Evolutionary conservation across 1,140 invertebrate species (phyloP), one percentile per base, ranked within the genome.

Genomic region (Drosophila malerkotliana): DNA sequence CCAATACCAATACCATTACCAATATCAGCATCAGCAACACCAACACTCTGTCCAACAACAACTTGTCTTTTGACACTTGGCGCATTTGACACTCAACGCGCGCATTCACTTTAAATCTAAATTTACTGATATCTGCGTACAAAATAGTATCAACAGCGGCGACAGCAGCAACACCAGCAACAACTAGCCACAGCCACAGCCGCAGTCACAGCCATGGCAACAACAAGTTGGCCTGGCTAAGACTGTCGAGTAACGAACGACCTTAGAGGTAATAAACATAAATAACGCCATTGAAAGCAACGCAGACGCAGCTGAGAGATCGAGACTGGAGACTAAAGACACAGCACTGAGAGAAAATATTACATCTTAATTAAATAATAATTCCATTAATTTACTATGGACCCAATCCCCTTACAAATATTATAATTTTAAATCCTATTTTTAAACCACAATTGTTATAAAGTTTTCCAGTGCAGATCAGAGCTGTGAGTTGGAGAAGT

Each of bases 221-320:
- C 62, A 80, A 82, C 71, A 62, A 77, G 64, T 79, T 78, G 73
- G 78, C 77, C 73, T 21, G 79, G 54, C 72, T 49, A 77, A 77
- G 71, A 66, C 71, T 80, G 67, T 67, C 85, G 78, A 90, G 87
- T 79, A 90, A 90, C 87, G 87, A 90, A 90, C 87, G 87, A 90
- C 87, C 87, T 90, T 90, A 90, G 87, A 90, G 87, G 87, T 90
- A 90, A 90, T 90, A 90, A 90, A 90, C 87, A 90, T 90, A 90
- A 90, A 90, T 90, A 90, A 90, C 87, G 87, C 79, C 87, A 90
- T 90, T 90, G 87, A 90, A 87, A 90, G 78, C 84, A 69, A 80
- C 51, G 71, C 79, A 87, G 76, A 67, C 82, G 71, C 74, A 85
- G 78, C 74, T 72, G 72, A 67, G 68, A 72, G 58, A 68, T 51